Evolutionary conservation across 1,140 invertebrate genomes (phyloP).

Genomic region (Tetraneura akinire): DNA sequence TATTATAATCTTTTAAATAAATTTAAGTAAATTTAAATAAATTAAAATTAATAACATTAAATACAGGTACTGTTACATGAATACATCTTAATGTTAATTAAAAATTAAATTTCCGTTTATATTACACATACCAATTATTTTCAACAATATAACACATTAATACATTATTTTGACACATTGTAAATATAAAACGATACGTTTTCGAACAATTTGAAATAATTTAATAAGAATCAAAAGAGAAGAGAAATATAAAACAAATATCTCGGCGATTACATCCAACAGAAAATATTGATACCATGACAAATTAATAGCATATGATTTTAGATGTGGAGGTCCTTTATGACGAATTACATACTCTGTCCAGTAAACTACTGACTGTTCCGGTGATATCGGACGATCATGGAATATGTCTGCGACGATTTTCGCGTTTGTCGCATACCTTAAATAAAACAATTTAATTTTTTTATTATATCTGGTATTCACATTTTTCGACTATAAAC

Average conservation of each 20-base stretch:
- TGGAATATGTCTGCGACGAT: constrained; percentile 54
- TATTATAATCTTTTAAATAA: too few species aligned
- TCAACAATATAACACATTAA: too few species aligned
- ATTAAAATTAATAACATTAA: too few species aligned
- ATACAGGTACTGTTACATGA: too few species aligned
- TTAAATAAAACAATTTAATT: neutral
- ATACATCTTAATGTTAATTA: too few species aligned
- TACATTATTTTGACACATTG: too few species aligned
- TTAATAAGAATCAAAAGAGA: neutral
- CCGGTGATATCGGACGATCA: constrained; percentile 65
- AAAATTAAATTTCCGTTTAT: too few species aligned
- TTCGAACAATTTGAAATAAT: neutral
- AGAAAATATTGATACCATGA: constrained; percentile 62
- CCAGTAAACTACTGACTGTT: constrained; percentile 71
- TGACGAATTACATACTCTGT: constrained; percentile 69
- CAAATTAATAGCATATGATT: constrained; percentile 59
- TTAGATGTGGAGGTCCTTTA: constrained; percentile 62
- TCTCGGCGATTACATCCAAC: constrained; percentile 60
- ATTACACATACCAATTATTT: too few species aligned
- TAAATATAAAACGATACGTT: too few species aligned
- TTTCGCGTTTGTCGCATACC: neutral
- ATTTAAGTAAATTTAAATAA: too few species aligned
- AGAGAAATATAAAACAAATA: neutral
- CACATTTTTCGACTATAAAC: too few species aligned
- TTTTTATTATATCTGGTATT: too few species aligned